Percentiles rank a stretch among this genome's conserved stretches.
These are phyloP conservation scores for Stichodactyla mertensii DNA, from an alignment of 64 coral and sea anemone genomes.

Conservation along the genomic window DNA sequence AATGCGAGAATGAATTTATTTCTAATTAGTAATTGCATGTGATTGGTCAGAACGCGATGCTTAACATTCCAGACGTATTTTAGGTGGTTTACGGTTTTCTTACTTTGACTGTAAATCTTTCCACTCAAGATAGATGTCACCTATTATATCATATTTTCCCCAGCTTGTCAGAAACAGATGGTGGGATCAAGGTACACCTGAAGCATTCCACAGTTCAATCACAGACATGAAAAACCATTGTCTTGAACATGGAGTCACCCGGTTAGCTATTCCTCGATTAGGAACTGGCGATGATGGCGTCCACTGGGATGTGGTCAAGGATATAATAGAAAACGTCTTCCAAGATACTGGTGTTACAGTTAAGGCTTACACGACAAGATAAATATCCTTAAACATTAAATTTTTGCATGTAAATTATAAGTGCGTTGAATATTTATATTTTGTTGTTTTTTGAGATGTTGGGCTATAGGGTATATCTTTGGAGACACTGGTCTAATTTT, in stretches of 20 bases:
- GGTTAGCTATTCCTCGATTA: conserved; percentile 63
- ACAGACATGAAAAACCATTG: conserved; percentile 51
- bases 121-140: background rate
- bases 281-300: conserved; percentile 68
- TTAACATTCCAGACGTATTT: no score
- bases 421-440: no score
- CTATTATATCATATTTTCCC: background rate
- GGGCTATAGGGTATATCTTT: no score
- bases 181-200: conserved; percentile 59
- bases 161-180: conserved; percentile 72
- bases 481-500: no score
- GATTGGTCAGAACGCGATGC: no score
- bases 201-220: conserved; percentile 39
- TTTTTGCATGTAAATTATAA: background rate
- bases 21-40: no score
- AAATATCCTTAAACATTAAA: background rate
- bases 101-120: no score
- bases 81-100: no score
- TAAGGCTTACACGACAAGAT: conserved; percentile 65
- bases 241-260: conserved; percentile 41
- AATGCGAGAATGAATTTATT: no score
- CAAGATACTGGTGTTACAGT: conserved; percentile 52
- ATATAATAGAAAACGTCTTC: conserved; percentile 71
- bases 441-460: no score
- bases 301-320: conserved; percentile 55